Percentiles rank a stretch among this genome's conserved stretches.
Conservation (phyloP, 2,113 vertebrate species). For the Panthera tigris region DNA sequence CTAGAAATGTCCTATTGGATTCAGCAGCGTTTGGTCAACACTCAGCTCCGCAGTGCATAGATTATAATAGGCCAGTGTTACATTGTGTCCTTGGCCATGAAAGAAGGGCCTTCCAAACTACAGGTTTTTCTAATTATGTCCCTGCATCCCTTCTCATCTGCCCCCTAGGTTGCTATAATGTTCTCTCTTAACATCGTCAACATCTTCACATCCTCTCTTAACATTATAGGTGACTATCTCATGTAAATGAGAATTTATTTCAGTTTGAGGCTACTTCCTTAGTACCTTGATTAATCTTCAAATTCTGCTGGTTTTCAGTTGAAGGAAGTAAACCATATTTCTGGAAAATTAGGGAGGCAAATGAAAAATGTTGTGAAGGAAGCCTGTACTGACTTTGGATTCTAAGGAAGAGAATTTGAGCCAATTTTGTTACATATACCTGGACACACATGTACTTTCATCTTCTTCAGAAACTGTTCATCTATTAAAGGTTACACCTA, state of each 20-base stretch:
- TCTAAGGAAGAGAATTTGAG: not conserved
- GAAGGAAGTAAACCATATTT: not conserved
- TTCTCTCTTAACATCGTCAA: not conserved
- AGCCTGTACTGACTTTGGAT: not conserved
- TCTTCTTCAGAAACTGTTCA: not conserved
- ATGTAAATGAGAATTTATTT: not conserved
- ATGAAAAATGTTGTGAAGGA: not conserved
- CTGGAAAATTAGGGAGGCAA: not conserved
- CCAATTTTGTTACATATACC: not conserved
- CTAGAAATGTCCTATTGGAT: not conserved
- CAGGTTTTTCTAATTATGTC: not conserved
- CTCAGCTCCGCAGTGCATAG: not conserved
- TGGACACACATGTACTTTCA: not conserved
- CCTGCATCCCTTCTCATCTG: not conserved
- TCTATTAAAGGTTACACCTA: not conserved
- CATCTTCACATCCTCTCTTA: not conserved
- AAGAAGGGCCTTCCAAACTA: not conserved
- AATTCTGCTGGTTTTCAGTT: not conserved
- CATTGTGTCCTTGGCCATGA: not conserved
- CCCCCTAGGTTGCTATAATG: not conserved
- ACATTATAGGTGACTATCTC: not conserved
- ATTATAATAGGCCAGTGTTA: not conserved
- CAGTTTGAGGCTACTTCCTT: not conserved
- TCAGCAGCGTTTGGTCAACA: not conserved
- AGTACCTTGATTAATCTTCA: not conserved